Conservation (phyloP, 2,888 invertebrate species). For the Microctonus aethiopoides region DNA sequence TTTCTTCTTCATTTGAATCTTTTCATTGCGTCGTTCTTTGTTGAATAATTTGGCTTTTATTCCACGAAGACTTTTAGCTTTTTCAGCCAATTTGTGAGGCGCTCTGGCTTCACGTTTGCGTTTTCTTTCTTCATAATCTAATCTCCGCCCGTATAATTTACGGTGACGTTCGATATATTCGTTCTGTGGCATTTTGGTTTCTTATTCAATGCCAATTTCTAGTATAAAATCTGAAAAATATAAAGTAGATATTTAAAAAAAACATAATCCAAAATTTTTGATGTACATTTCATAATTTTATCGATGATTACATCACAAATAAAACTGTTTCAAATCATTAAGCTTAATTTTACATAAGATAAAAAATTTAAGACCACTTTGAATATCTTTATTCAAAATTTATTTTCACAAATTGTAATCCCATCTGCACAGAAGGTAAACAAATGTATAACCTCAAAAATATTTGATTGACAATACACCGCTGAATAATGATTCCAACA, state of each 20-base stretch:
- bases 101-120: constrained; percentile 95
- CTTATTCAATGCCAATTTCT: not conserved
- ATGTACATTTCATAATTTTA: too few relatives aligned
- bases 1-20: constrained; percentile 99
- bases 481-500: too few relatives aligned
- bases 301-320: too few relatives aligned
- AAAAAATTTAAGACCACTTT: too few relatives aligned
- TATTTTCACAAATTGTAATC: too few relatives aligned
- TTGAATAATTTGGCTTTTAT: constrained; percentile 98
- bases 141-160: constrained; percentile 93
- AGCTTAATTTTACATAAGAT: too few relatives aligned
- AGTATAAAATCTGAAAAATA: not conserved
- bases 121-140: constrained; percentile 97
- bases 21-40: constrained; percentile 96
- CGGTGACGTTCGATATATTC: constrained; percentile 99
- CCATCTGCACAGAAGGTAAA: not conserved
- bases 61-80: constrained; percentile 92
- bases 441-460: not conserved
- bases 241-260: too few relatives aligned
- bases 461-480: not conserved
- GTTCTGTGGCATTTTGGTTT: constrained; percentile 91
- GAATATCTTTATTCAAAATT: too few relatives aligned
- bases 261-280: not conserved
- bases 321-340: too few relatives aligned
- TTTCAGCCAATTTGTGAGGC: constrained; percentile 90